Evolutionary conservation across 1,140 invertebrate species (phyloP).

Genomic region (Anthonomus grandis): DNA sequence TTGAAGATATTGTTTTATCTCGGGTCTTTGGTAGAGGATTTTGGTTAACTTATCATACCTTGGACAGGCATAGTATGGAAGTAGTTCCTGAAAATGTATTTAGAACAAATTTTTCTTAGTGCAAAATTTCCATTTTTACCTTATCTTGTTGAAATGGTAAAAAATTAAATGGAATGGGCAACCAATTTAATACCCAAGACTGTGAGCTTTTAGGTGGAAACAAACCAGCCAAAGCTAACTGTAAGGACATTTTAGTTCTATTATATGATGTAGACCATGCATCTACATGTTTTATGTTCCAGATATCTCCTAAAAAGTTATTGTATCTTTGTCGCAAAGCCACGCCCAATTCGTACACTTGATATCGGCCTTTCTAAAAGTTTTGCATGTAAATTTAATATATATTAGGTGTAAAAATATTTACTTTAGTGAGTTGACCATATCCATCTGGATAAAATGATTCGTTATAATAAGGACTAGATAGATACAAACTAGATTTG

Average conservation of each 20-base stretch:
- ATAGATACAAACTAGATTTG: constrained; percentile 56
- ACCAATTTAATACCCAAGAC: constrained; percentile 58
- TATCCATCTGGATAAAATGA: constrained; percentile 64
- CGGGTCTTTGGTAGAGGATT: not conserved
- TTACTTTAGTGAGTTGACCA: constrained; percentile 66
- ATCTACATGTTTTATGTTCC: constrained; percentile 54
- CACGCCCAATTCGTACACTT: constrained; percentile 60
- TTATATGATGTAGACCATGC: constrained; percentile 27
- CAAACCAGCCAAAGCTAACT: constrained; percentile 26
- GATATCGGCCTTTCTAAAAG: constrained; percentile 47
- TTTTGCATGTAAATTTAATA: too few relatives aligned
- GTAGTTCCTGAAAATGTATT: constrained; percentile 7
- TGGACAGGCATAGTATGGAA: not conserved
- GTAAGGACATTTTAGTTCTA: constrained; percentile 30
- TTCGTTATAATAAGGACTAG: constrained; percentile 57
- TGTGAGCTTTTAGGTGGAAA: constrained; percentile 25
- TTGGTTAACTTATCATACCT: constrained; percentile 1
- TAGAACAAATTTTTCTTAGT: too few relatives aligned
- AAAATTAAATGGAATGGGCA: constrained; percentile 68
- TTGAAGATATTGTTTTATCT: constrained; percentile 1
- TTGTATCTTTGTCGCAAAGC: constrained; percentile 60
- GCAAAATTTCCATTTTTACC: too few relatives aligned
- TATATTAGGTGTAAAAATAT: too few relatives aligned
- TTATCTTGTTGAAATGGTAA: constrained; percentile 57
- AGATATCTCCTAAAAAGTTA: constrained; percentile 52